phyloP scores from a whole-genome alignment of 2,888 invertebrate genomes.

The Pseudanteris insignis region DNA sequence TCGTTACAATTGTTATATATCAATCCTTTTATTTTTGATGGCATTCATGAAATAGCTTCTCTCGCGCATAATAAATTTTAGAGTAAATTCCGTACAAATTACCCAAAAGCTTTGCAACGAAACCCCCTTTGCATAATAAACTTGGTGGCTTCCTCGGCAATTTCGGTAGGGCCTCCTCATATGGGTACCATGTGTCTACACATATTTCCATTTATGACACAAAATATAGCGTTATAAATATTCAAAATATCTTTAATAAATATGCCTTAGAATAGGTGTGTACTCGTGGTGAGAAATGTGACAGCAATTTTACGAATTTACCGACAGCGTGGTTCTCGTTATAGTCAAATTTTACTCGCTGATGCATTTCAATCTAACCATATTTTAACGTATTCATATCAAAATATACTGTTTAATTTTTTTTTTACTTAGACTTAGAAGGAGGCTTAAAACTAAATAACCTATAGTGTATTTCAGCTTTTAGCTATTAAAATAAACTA shows the following conservation, averaged over 20 bases:
- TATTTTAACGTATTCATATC: too few relatives aligned
- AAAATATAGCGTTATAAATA: constrained; percentile 20
- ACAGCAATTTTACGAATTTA: background rate
- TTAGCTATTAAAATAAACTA: too few relatives aligned
- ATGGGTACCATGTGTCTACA: constrained; percentile 16
- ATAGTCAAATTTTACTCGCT: too few relatives aligned
- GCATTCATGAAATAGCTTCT: too few relatives aligned
- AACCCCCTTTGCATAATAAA: constrained; percentile 32
- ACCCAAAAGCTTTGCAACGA: constrained; percentile 9
- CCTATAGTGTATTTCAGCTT: too few relatives aligned
- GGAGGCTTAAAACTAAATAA: too few relatives aligned
- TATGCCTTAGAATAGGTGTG: background rate
- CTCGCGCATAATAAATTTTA: too few relatives aligned
- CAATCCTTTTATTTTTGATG: too few relatives aligned
- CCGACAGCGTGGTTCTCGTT: background rate
- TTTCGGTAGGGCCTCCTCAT: constrained; percentile 23
- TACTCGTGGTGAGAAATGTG: background rate
- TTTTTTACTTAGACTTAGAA: too few relatives aligned
- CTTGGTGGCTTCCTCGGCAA: constrained; percentile 9
- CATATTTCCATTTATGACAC: constrained; percentile 22
- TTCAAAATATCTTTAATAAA: constrained; percentile 22
- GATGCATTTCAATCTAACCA: too few relatives aligned
- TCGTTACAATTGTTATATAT: too few relatives aligned
- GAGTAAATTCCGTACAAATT: constrained; percentile 21
- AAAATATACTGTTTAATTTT: too few relatives aligned